phyloP scores from a whole-genome alignment of 2,797 vertebrate species.

The Hoplostethus mediterraneus region DNA sequence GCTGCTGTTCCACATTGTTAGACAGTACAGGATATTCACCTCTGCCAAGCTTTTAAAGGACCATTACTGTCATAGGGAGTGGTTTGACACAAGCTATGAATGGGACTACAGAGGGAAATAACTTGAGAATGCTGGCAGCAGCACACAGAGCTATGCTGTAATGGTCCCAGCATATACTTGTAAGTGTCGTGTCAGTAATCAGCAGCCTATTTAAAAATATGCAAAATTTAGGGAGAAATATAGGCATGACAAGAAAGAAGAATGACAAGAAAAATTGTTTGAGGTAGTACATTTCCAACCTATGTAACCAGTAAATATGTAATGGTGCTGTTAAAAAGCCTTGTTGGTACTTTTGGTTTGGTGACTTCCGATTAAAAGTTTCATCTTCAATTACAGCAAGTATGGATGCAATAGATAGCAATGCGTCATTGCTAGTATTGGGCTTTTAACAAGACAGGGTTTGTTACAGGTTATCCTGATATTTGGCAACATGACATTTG shows the following conservation, averaged over 20 bases:
- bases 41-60: conserved; percentile 72
- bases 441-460: too few relatives aligned
- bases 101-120: conserved; percentile 57
- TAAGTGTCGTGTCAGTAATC: conserved; percentile 43
- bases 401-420: too few relatives aligned
- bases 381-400: too few relatives aligned
- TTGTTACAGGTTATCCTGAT: neutral
- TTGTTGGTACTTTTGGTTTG: too few relatives aligned
- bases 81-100: conserved; percentile 56
- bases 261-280: too few relatives aligned
- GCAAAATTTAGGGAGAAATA: neutral
- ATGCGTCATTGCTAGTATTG: too few relatives aligned
- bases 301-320: too few relatives aligned
- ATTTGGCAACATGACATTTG: neutral
- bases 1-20: conserved; percentile 60
- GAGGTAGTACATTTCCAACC: too few relatives aligned
- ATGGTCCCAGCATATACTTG: conserved; percentile 49
- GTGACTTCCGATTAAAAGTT: too few relatives aligned
- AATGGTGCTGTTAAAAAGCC: too few relatives aligned
- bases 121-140: conserved; percentile 50
- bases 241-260: too few relatives aligned
- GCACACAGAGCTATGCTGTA: conserved; percentile 49
- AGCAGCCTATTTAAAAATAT: neutral
- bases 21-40: conserved; percentile 64
- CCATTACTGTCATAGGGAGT: conserved; percentile 71